Evolutionary conservation across 2,113 vertebrate genomes (phyloP).

Genomic region (Ptilorrhoa leucosticta): DNA sequence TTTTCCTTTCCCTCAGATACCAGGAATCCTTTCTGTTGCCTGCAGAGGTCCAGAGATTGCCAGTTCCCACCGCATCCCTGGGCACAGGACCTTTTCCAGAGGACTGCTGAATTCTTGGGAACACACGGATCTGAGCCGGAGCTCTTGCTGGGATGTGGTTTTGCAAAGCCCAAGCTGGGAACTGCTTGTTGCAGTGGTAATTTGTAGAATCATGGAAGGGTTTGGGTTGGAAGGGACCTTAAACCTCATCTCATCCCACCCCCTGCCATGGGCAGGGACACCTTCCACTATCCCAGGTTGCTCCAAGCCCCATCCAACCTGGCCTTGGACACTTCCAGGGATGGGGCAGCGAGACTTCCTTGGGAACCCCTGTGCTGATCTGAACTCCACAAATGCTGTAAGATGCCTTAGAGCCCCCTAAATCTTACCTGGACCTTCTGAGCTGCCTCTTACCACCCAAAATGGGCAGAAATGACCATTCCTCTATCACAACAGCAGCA

Average conservation of each 20-base stretch:
- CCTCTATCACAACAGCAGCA: not conserved
- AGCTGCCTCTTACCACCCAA: not conserved
- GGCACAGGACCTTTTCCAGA: not conserved
- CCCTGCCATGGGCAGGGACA: not conserved
- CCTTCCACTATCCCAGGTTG: not conserved
- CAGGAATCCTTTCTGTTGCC: not conserved
- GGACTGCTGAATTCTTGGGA: not conserved
- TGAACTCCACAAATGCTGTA: not conserved
- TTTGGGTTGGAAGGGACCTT: not conserved
- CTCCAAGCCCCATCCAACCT: accelerated
- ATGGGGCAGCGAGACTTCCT: too few species aligned
- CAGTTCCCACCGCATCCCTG: not conserved
- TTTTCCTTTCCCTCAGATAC: not conserved
- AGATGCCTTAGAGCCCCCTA: not conserved
- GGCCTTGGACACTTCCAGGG: not conserved
- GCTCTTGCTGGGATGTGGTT: not conserved
- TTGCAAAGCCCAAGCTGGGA: not conserved
- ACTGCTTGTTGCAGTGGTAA: not conserved
- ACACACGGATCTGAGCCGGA: not conserved
- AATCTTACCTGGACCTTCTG: not conserved
- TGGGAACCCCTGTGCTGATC: not conserved
- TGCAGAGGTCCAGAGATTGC: not conserved
- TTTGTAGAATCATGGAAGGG: not conserved
- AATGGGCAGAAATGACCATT: not conserved
- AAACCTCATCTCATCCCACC: not conserved